Percentiles rank a stretch among this genome's conserved stretches.
These are phyloP conservation scores for Pachyuromys duprasi DNA, from an alignment of 2,797 vertebrate species.

Conservation along the genomic window DNA sequence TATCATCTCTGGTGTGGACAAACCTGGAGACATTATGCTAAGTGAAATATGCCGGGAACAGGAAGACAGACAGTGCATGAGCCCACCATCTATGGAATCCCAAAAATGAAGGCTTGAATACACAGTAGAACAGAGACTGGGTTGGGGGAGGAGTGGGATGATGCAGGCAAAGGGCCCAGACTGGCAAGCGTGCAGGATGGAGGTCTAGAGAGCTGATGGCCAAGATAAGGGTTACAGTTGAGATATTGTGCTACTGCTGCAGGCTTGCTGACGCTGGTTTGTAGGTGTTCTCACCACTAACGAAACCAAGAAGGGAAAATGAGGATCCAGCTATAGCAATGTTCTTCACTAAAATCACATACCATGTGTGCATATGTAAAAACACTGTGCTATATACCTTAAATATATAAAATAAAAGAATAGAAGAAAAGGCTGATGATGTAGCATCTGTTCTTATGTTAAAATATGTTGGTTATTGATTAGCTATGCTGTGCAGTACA, in stretches of 20 bases:
- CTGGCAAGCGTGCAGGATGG: accelerated
- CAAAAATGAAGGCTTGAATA: not conserved
- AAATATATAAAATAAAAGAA: not conserved
- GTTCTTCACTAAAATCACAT: not conserved
- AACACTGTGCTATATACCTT: not conserved
- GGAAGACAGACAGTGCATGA: not conserved
- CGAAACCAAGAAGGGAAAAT: not conserved
- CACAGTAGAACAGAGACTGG: not conserved
- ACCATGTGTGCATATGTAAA: not conserved
- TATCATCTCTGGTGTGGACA: not conserved
- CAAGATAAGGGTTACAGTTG: not conserved
- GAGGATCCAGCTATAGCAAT: not conserved
- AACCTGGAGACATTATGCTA: not conserved
- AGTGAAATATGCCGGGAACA: too few relatives aligned
- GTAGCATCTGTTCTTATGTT: not conserved
- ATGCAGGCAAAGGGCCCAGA: too few relatives aligned
- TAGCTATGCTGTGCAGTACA: not conserved
- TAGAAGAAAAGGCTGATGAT: not conserved
- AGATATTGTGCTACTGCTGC: not conserved
- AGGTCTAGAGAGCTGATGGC: not conserved
- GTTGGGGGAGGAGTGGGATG: not conserved
- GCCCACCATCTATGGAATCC: not conserved
- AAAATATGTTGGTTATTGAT: not conserved
- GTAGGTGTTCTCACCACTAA: not conserved
- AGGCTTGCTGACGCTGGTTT: too few relatives aligned